Base-by-base conservation (phyloP, 2,113 vertebrate species). In the Puntigrus tetrazona region DNA sequence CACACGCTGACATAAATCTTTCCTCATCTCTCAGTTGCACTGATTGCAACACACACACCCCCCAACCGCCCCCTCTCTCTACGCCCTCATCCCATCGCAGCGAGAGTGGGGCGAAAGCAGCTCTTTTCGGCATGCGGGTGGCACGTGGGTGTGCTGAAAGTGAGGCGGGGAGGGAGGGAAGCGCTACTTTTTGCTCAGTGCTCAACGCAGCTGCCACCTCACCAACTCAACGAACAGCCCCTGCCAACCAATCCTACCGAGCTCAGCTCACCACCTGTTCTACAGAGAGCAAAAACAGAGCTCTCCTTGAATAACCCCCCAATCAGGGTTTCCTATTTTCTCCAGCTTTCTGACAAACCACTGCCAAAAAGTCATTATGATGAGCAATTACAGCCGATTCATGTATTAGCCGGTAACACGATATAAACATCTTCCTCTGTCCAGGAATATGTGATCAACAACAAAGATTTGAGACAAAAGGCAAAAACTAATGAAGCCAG, bases 181-280 rank as follows among this genome's bases (percentile, higher is more conserved):
- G 29, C 61, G 86, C 86, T 82, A 85, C 81, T 83, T 87, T 67
- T 73, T 84, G 84, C 69, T 84, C 65, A 81, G 84, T 82, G 84
- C 82, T 78, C 57, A 13, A 72, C 50, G 55, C 74, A 61, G 84
- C 86, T 85, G 80, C 57, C 74, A 36, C 57, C 25, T 29, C 67
- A 55, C 25, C 65, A 38, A 74, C 78, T 65, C 72, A 78, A 82
- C 78, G 36, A 83, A 80, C 85, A 87, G 86, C 85, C 88, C 82
- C 74, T 87, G 65, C 78, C 67, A 82, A 81, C 78, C 85, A 78
- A 43, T 47, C 65, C 76, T 87, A 55, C 50, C 72, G 13, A 38
- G 57, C 77, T 75, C 85, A 84, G 52, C 75, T 83, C 87, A 59
- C 89, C 89, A 91, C 89, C 86, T 91, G 90, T 83, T 88, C 86